Conservation (phyloP, 2,888 invertebrate genomes). For the Capitulum mitella region DNA sequence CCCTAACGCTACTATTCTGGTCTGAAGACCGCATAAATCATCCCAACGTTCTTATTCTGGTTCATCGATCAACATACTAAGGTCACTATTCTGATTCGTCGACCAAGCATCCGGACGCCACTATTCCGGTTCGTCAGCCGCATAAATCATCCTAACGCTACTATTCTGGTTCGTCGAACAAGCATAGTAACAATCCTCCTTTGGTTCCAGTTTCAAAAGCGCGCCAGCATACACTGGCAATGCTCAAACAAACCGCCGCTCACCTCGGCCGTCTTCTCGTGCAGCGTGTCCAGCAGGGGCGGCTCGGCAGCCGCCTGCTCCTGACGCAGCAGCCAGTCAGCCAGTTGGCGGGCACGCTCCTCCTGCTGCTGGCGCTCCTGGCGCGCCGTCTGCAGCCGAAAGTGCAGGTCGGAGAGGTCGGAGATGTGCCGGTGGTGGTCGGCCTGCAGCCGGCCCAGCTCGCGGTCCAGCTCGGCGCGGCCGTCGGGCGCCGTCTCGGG, state of each 20-base stretch:
- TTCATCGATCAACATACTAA: no score
- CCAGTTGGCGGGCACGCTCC: background rate
- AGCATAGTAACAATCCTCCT: no score
- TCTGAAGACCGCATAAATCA: no score
- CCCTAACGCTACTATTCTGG: no score
- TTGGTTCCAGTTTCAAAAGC: no score
- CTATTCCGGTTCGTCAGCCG: no score
- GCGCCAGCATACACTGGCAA: no score
- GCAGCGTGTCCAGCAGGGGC: background rate
- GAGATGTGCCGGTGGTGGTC: constrained; percentile 53
- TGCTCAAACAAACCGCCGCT: background rate
- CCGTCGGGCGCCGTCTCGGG: constrained; percentile 68
- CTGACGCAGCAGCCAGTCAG: background rate
- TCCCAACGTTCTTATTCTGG: no score
- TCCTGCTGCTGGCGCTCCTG: constrained; percentile 2
- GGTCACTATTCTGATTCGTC: no score
- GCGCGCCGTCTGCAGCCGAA: background rate
- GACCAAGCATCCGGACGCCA: no score
- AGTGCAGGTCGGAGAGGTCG: background rate
- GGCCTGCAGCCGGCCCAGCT: constrained; percentile 63
- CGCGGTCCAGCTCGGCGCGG: constrained; percentile 62
- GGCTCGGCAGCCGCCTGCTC: background rate
- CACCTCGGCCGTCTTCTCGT: background rate
- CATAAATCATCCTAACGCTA: no score
- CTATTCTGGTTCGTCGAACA: no score